phyloP scores from a whole-genome alignment of 2,797 vertebrate species.

The Hyperoplus immaculatus region DNA sequence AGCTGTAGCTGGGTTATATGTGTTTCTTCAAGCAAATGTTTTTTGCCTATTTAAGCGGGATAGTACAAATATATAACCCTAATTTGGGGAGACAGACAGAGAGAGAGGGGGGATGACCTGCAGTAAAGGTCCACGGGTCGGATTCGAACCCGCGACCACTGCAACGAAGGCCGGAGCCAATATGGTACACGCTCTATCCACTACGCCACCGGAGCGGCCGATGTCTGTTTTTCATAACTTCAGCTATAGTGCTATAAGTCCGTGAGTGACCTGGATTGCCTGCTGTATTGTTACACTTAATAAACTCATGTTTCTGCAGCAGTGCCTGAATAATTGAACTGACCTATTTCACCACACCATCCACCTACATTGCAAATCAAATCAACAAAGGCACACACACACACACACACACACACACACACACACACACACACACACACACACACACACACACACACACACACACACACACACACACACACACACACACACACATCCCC shows the following conservation, averaged over 20 bases:
- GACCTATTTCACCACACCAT: slow-evolving; percentile 44
- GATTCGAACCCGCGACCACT: too few species aligned
- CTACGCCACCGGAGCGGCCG: too few species aligned
- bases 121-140: too few species aligned
- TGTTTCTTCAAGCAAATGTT: background rate
- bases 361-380: slow-evolving; percentile 37
- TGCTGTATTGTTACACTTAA: slow-evolving; percentile 14
- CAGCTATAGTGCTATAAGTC: slow-evolving; percentile 16
- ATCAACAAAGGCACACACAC: slow-evolving; percentile 40
- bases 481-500: background rate
- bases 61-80: background rate
- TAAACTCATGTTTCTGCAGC: slow-evolving; percentile 39
- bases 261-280: slow-evolving; percentile 4
- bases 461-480: too few species aligned
- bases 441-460: too few species aligned
- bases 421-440: background rate
- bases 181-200: too few species aligned
- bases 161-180: too few species aligned
- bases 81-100: background rate
- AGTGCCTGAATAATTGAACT: slow-evolving; percentile 40
- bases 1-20: background rate
- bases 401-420: background rate
- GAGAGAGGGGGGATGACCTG: too few species aligned
- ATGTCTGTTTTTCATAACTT: slow-evolving; percentile 12
- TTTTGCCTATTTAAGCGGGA: background rate